Evolutionary conservation across 2,113 vertebrate genomes (phyloP), one percentile per base, ranked within the genome.

Genomic region (Ploceus nigricollis): DNA sequence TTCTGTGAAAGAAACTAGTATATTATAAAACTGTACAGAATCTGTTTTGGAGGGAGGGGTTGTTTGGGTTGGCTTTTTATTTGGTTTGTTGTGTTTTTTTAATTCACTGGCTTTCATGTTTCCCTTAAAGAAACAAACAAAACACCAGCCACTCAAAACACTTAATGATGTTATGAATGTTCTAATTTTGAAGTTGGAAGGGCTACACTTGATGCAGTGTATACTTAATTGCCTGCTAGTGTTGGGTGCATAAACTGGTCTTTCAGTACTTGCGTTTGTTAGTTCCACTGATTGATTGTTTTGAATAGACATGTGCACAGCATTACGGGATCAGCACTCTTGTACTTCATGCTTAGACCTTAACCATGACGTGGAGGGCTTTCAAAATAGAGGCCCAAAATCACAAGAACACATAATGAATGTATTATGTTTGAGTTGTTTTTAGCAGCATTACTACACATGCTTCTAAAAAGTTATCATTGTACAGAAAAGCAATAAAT

Each of bases 401-500:
- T 69, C 10, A 44, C 5, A 4, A 47, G 66, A 84, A 3, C n/a
- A 47, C 30, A 7, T 45, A 27, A 82, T 61, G 31, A 79, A 91
- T 94, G 77, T 84, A 51, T 95, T 56, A 37, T 7, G 15, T 84
- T 80, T 50, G 37, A 89, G 22, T 64, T 91, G 44, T 11, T 91
- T 81, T 72, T 50, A 82, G 45, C 45, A 90, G 51, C 45, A 35
- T 90, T 81, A 9, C 33, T 92, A 16, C 37, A 53, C 3, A 2
- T 58, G 50, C 78, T 82, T 91, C 23, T 75, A 39, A 68, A 72
- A 87, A 31, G 53, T 92, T 87, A 37, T 33, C 18, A n/a, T 50
- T 94, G 91, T 96, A 80, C 22, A 54, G 87, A 90, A 93, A 93
- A 96, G 66, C 78, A 94, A 86, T 80, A 76, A n/a, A 72, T 57